Evolutionary conservation across 1,140 invertebrate species (phyloP).

Genomic region (Drosophila malerkotliana): DNA sequence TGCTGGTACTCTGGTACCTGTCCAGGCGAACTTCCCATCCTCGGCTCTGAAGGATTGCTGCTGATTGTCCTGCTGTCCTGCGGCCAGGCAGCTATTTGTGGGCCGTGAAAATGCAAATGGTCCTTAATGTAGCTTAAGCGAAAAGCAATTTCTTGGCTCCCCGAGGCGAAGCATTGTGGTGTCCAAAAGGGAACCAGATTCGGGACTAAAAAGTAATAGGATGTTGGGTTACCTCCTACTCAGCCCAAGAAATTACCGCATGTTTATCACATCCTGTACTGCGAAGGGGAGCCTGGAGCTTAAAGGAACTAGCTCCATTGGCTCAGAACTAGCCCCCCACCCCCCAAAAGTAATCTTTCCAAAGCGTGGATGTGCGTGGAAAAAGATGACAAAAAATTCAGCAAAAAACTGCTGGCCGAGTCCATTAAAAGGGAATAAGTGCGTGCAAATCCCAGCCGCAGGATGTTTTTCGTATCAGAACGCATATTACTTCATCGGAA

Average conservation of each 20-base stretch:
- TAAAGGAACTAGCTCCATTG: too few relatives aligned
- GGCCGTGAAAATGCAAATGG: constrained; percentile 68
- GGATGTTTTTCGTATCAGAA: constrained; percentile 77
- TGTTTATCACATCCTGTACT: too few relatives aligned
- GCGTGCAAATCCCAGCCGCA: constrained; percentile 75
- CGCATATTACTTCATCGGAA: constrained; percentile 78
- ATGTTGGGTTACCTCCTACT: too few relatives aligned
- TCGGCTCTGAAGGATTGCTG: background rate
- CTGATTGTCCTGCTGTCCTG: constrained; percentile 40
- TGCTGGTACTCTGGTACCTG: constrained; percentile 33
- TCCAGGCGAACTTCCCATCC: constrained; percentile 5
- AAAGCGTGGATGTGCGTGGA: constrained; percentile 2
- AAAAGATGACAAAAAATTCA: constrained; percentile 37
- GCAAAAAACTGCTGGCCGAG: constrained; percentile 39
- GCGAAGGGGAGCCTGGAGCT: too few relatives aligned
- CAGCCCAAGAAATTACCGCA: too few relatives aligned
- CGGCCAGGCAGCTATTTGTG: constrained; percentile 55
- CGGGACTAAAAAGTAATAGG: too few relatives aligned
- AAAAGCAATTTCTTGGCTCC: constrained; percentile 21
- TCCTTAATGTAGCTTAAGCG: constrained; percentile 55
- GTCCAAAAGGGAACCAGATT: background rate
- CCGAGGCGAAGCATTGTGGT: constrained; percentile 31
- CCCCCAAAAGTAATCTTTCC: too few relatives aligned
- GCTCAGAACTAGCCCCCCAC: too few relatives aligned
- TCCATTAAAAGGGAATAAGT: constrained; percentile 82